A percentile compares a stretch with the other conserved stretches of the same genome.
Conservation (phyloP, 2,113 vertebrate genomes). For the Atractosteus spatula region DNA sequence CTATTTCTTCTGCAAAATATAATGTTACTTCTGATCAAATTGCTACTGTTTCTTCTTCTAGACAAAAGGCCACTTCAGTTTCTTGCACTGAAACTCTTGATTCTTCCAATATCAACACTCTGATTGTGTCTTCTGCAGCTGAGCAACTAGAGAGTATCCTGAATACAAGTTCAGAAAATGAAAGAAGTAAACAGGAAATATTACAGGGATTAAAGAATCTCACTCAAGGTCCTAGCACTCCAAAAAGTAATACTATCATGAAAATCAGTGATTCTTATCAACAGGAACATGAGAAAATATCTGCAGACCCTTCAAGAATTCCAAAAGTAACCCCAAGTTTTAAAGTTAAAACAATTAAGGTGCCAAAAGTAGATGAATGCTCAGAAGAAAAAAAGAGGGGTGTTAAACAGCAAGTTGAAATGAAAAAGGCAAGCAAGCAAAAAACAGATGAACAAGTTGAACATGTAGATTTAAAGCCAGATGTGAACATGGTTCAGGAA, state of each 20-base stretch:
- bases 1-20: slow-evolving; percentile 50
- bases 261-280: slow-evolving; percentile 37
- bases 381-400: slow-evolving; percentile 52
- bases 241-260: slow-evolving; percentile 54
- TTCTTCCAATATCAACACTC: slow-evolving; percentile 26
- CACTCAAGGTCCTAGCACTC: slow-evolving; percentile 44
- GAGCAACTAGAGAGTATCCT: slow-evolving; percentile 44
- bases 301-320: slow-evolving; percentile 54
- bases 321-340: slow-evolving; percentile 66
- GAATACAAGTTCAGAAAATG: slow-evolving; percentile 48
- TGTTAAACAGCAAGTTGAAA: slow-evolving; percentile 44
- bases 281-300: slow-evolving; percentile 47
- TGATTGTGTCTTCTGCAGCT: slow-evolving; percentile 32
- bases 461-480: slow-evolving; percentile 32
- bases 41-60: slow-evolving; percentile 28
- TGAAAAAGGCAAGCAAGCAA: slow-evolving; percentile 29
- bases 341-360: slow-evolving; percentile 70
- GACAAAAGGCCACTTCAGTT: slow-evolving; percentile 48
- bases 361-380: slow-evolving; percentile 44
- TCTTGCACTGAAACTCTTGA: slow-evolving; percentile 44
- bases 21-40: slow-evolving; percentile 26
- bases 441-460: slow-evolving; percentile 30
- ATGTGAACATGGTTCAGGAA: slow-evolving; percentile 29
- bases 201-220: slow-evolving; percentile 48
- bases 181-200: slow-evolving; percentile 44